These are phyloP conservation scores for Esox niger DNA, from an alignment of 2,113 vertebrate genomes.

Conservation along the genomic window DNA sequence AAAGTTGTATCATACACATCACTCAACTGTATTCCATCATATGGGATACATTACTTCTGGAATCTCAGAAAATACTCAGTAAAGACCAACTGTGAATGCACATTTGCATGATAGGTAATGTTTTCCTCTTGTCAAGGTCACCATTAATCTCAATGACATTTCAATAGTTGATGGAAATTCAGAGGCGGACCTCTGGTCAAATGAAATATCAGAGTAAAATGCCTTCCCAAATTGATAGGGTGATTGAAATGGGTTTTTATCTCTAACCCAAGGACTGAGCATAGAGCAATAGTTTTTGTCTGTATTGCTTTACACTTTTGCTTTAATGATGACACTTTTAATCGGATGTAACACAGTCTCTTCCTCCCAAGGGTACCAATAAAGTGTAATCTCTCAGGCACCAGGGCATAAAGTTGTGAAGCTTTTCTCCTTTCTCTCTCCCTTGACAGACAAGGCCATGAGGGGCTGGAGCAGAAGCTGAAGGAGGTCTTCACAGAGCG, in stretches of 20 bases:
- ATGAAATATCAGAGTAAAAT: background rate
- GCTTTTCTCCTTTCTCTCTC: constrained; percentile 41
- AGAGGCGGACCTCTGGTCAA: background rate
- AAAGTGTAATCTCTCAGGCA: constrained; percentile 36
- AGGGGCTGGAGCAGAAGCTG: constrained; percentile 88
- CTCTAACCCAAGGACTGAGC: background rate
- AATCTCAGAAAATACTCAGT: too few species aligned
- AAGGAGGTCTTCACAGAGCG: constrained; percentile 93
- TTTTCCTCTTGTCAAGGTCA: background rate
- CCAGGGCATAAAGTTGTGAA: constrained; percentile 42
- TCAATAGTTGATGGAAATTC: background rate
- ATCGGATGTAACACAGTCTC: background rate
- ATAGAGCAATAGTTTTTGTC: background rate
- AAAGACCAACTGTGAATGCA: background rate
- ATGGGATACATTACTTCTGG: too few species aligned
- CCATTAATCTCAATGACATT: background rate
- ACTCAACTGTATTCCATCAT: too few species aligned
- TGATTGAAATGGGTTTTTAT: background rate
- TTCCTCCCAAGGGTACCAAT: constrained; percentile 33
- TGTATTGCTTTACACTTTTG: background rate
- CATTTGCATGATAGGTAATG: background rate
- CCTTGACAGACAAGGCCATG: constrained; percentile 86
- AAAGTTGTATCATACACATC: too few species aligned
- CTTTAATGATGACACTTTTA: background rate
- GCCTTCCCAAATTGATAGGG: background rate